These are phyloP conservation scores for Oscheius myriophilus DNA, from an alignment of 2,888 invertebrate species.

Conservation along the genomic window DNA sequence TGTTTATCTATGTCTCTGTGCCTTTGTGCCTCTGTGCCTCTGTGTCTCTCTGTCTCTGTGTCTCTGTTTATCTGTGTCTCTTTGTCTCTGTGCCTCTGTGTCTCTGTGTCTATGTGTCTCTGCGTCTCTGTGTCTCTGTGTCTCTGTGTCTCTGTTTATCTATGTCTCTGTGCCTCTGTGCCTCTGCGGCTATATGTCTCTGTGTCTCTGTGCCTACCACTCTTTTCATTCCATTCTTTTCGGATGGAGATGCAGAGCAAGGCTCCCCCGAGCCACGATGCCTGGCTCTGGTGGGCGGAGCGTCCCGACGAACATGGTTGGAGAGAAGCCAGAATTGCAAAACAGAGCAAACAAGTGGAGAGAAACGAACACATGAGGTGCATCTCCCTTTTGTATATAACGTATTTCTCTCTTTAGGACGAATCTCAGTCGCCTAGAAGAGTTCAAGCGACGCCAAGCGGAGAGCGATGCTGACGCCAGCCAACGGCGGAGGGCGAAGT, in stretches of 20 bases:
- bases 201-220: too few species aligned
- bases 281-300: constrained; percentile 56
- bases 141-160: too few species aligned
- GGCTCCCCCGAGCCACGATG: constrained; percentile 37
- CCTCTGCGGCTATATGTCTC: too few species aligned
- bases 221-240: background rate
- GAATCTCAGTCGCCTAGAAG: constrained; percentile 52
- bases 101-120: too few species aligned
- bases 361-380: constrained; percentile 46
- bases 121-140: too few species aligned
- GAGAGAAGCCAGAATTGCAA: constrained; percentile 48
- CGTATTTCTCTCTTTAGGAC: constrained; percentile 35
- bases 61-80: too few species aligned
- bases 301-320: constrained; percentile 59
- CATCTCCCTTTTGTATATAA: background rate
- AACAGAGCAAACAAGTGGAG: constrained; percentile 51
- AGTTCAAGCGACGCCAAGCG: constrained; percentile 54
- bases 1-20: too few species aligned
- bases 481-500: constrained; percentile 39
- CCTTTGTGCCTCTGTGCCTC: too few species aligned
- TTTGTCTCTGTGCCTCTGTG: too few species aligned
- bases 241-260: constrained; percentile 48
- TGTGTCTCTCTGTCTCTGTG: too few species aligned
- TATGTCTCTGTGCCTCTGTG: too few species aligned
- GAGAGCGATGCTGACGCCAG: constrained; percentile 47